Base-by-base conservation (phyloP, 1,140 invertebrate genomes). In the Calosoma granatense region DNA sequence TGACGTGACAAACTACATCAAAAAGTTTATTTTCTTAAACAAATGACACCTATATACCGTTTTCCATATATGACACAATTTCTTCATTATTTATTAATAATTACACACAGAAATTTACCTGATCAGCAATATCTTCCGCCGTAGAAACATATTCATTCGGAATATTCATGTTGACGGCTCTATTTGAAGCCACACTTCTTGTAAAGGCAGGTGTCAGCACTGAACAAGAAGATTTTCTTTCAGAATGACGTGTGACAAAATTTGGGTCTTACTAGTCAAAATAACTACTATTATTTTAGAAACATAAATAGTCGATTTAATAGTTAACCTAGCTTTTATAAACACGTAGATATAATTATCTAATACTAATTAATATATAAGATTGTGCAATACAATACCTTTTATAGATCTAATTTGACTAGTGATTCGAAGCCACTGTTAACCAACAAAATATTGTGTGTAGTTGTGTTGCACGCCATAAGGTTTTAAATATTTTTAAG, bases 41-140 rank as follows among this genome's bases (percentile, higher is more conserved):
- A 55, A 55, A 12, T 36, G 11, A 55, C 12, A n/a, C 14, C 4
- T 12, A 30, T 22, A 2, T 22, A 15, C 19, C 9, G 9, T 30
- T 22, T 23, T n/a, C n/a, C 22, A 9, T 55, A 14, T 15, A 17
- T 4, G 11, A 55, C 30, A 55, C n/a, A 23, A 54, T 55, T 51
- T 9, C 6, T 22, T 20, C 23, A 36, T 47, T 19, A 26, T 55
- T 39, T 36, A 60, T 55, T 22, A 61, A 60, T 54, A 20, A 30
- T 22, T 56, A 30, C 51, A 55, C 58, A 56, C 43, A 57, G 55
- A 63, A 68, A 68, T 62, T 80, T 80, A 96, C 94, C 85, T 94
- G 90, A 76, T 97, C 94, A 56, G 91, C 92, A 66, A 94, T 77
- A 75, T 97, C 93, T 78, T 97, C 93, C 41, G 92, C 92, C 70